A percentile compares a stretch with the other conserved stretches of the same genome.
Conservation (phyloP, 2,888 invertebrate species). For the Chrysolina oricalcia region DNA sequence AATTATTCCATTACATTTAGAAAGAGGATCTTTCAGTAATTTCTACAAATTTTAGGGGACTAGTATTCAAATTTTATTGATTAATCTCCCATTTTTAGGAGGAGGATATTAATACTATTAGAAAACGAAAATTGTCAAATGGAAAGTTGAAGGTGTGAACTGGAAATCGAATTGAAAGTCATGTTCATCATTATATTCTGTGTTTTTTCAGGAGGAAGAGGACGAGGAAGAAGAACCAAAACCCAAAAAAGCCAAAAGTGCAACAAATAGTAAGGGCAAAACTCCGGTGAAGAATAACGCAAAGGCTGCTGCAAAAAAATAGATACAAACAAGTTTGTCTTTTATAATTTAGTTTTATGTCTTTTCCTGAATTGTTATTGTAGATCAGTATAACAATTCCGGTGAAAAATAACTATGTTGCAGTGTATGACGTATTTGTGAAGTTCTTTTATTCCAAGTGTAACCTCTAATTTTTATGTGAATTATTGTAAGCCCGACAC, state of each 20-base stretch:
- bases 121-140: slow-evolving; percentile 67
- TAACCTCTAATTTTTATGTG: slow-evolving; percentile 54
- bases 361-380: slow-evolving; percentile 25
- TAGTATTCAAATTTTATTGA: slow-evolving; percentile 39
- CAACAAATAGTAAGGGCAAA: slow-evolving; percentile 83
- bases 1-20: background rate
- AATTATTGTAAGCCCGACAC: slow-evolving; percentile 52
- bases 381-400: slow-evolving; percentile 1
- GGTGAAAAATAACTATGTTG: slow-evolving; percentile 30
- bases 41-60: background rate
- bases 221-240: slow-evolving; percentile 87
- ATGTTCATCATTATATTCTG: slow-evolving; percentile 41
- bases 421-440: slow-evolving; percentile 42
- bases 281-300: slow-evolving; percentile 74
- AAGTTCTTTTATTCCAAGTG: slow-evolving; percentile 50
- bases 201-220: slow-evolving; percentile 75
- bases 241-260: slow-evolving; percentile 83
- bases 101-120: slow-evolving; percentile 54
- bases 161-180: slow-evolving; percentile 7
- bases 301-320: slow-evolving; percentile 77
- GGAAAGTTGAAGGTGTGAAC: slow-evolving; percentile 65
- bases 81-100: slow-evolving; percentile 57
- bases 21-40: background rate
- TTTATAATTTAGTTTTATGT: slow-evolving; percentile 29
- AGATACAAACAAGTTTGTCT: slow-evolving; percentile 57